These are phyloP conservation scores for Anastrepha ludens DNA, from an alignment of 1,140 invertebrate genomes.

Conservation along the genomic window DNA sequence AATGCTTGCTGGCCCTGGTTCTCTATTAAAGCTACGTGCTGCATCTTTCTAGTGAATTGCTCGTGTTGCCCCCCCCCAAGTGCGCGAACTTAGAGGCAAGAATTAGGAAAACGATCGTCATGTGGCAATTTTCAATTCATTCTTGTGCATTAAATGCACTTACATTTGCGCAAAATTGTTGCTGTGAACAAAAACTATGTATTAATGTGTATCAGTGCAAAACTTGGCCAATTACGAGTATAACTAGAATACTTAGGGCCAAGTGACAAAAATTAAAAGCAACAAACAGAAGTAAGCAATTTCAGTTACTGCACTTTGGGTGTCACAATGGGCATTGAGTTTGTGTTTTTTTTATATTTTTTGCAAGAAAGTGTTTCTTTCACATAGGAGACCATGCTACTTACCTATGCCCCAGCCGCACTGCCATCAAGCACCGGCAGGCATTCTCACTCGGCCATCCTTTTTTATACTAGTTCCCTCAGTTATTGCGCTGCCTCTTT, in stretches of 20 bases:
- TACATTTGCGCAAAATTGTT: neutral
- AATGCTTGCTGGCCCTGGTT: too few relatives aligned
- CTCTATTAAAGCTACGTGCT: too few relatives aligned
- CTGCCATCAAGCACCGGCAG: neutral
- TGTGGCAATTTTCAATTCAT: too few relatives aligned
- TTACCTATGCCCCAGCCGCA: neutral
- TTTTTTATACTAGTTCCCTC: neutral
- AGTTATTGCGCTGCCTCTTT: slow-evolving; percentile 32
- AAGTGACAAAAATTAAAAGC: slow-evolving; percentile 15
- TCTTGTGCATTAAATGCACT: neutral
- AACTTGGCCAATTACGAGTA: neutral
- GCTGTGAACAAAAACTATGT: slow-evolving; percentile 3
- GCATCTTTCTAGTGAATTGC: too few relatives aligned
- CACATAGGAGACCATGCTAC: neutral
- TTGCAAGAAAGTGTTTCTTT: neutral
- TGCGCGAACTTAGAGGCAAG: too few relatives aligned
- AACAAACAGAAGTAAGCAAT: neutral
- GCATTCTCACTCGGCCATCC: neutral
- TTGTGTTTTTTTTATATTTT: too few relatives aligned
- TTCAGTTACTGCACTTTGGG: neutral
- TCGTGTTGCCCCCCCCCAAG: too few relatives aligned
- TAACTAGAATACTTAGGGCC: neutral
- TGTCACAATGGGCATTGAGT: too few relatives aligned
- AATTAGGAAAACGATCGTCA: too few relatives aligned
- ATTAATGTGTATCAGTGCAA: neutral